These are phyloP conservation scores for Bufotes viridis DNA, from an alignment of 2,797 vertebrate species.

Conservation along the genomic window DNA sequence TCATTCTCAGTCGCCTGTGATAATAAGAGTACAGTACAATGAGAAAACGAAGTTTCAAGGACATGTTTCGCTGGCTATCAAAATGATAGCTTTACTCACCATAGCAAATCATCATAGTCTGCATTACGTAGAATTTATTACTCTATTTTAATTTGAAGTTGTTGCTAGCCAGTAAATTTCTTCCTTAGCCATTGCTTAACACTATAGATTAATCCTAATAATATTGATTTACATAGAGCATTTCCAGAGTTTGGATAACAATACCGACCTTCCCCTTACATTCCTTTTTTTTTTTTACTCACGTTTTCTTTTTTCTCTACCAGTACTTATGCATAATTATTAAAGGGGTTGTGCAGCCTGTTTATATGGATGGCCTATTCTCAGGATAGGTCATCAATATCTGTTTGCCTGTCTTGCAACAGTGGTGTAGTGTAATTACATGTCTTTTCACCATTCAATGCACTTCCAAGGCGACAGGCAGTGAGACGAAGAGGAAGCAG, in stretches of 20 bases:
- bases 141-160: slow-evolving; percentile 1
- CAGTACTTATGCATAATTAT: background rate
- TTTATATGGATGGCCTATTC: too few relatives aligned
- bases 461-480: too few relatives aligned
- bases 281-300: background rate
- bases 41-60: background rate
- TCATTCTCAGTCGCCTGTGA: background rate
- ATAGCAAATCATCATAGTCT: slow-evolving; percentile 8
- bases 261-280: background rate
- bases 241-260: background rate
- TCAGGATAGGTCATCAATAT: too few relatives aligned
- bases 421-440: too few relatives aligned
- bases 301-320: background rate
- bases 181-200: background rate
- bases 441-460: too few relatives aligned
- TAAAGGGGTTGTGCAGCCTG: background rate
- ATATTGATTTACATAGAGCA: background rate
- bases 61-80: slow-evolving; percentile 7
- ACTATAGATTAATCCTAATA: background rate
- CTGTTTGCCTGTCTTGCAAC: too few relatives aligned
- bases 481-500: too few relatives aligned
- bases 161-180: background rate
- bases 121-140: slow-evolving; percentile 19
- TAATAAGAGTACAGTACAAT: slow-evolving; percentile 17
- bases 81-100: slow-evolving; percentile 25